Evolutionary conservation across 1,140 invertebrate species (phyloP), one percentile per base, ranked within the genome.

Genomic region (Harpegnathos saltator): DNA sequence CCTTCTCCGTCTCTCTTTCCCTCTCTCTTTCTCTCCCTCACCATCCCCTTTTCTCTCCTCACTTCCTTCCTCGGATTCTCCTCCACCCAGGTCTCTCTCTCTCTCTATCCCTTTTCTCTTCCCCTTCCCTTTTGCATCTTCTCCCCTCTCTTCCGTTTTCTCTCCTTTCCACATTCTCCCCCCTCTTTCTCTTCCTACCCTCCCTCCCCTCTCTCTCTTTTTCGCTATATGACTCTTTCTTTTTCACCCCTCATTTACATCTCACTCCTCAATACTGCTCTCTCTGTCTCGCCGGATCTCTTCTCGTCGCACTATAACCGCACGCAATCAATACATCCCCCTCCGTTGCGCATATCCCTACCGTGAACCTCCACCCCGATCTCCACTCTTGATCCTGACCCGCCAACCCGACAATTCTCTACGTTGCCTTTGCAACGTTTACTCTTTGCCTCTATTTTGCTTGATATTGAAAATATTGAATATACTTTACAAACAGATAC

Each of bases 321-420:
- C 88, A 84, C 88, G 89, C 91, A 92, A 93, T 93, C 93, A 93
- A 93, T 93, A 93, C 91, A 75, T 85, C 87, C 87, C 89, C 87
- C 87, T 87, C 83, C 52, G 62, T 17, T 9, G 29, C 48, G 61
- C 63, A 52, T 50, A 29, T 14, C 61, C 74, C 86, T 65, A 59
- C 86, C 63, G 59, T 52, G 22, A 52, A 19, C 69, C 74, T 63
- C 29, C 54, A 73, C 72, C 52, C 59, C 62, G 58, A 71, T 26
- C 33, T 54, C 68, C 52, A 89, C 81, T 66, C 80, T 82, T 84
- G 81, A 82, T 86, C 63, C 85, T 82, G 61, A 61, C 65, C 72
- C 83, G 66, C 82, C 72, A 82, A 72, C 78, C 48, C 71, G n/a
- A 38, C 54, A 50, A 59, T 24, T 33, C 65, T 80, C 38, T 9